Evolutionary conservation across 2,888 invertebrate genomes (phyloP), one percentile per base, ranked within the genome.

Genomic region (Zhengitettix transpicula): DNA sequence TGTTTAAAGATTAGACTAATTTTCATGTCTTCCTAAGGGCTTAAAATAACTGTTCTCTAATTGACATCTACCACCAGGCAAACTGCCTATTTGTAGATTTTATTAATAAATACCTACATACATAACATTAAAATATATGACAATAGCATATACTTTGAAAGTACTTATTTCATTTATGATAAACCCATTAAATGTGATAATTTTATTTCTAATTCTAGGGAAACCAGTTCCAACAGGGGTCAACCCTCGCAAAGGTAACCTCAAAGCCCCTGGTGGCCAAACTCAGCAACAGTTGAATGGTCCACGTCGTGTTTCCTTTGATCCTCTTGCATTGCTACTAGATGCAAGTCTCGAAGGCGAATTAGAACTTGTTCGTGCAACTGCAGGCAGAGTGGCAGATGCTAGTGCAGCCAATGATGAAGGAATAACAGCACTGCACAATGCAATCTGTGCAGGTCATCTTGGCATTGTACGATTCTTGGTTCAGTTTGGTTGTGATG

Each of bases 361-460:
- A 73, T 78, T 98, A 70, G 98, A 99, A 70, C 80, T 98, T 65
- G 98, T 99, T 51, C 90, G 87, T 76, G 90, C 92, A 74, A 96
- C 96, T 56, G 95, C 97, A 62, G 84, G 87, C 71, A 89, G 95
- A 81, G 88, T 96, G 65, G 82, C 90, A 66, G 93, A 98, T 77
- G 94, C 97, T 51, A 97, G 96, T 73, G 92, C 92, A 59, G 92
- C 97, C 61, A 99, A 98, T 73, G 98, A 99, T 74, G 99, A 99
- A 75, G 99, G 99, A 59, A 99, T 99, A 70, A 99, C 99, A 1
- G 99, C 99, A 52, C 81, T 99, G 62, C 99, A 99, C 77, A 99
- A 99, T 75, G 97, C 99, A 67, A 98, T 99, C 70, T 99, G 99
- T 74, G 99, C 99, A 1, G 98, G 98, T 16, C 98, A 99, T 77